Conservation (phyloP, 2,113 vertebrate genomes). For the Poecilia latipinna region DNA sequence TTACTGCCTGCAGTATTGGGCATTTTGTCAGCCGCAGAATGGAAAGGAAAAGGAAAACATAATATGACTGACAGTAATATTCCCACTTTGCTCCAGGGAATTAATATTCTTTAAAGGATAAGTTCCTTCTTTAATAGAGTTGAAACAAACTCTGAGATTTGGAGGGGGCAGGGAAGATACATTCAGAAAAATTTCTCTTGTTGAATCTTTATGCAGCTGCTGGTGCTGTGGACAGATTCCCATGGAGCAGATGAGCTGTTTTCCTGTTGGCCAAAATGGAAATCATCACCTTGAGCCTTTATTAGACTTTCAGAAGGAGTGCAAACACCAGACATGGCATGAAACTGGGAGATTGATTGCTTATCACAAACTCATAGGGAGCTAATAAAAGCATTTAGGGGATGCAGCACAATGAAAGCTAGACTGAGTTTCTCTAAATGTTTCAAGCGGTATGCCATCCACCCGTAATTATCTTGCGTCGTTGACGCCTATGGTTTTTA, state of each 20-base stretch:
- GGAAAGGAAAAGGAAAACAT: slow-evolving; percentile 46
- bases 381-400: background rate
- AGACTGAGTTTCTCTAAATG: too few relatives aligned
- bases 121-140: slow-evolving; percentile 11
- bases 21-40: slow-evolving; percentile 56
- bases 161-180: background rate
- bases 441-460: background rate
- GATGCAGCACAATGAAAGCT: background rate
- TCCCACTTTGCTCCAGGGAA: slow-evolving; percentile 49
- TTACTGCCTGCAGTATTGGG: slow-evolving; percentile 56
- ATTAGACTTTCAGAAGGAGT: slow-evolving; percentile 14
- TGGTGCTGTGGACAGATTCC: slow-evolving; percentile 24
- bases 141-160: slow-evolving; percentile 33
- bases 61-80: slow-evolving; percentile 56
- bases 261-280: slow-evolving; percentile 1
- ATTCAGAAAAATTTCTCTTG: slow-evolving; percentile 30
- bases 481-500: background rate
- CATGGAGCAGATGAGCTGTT: background rate
- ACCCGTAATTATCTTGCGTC: too few relatives aligned
- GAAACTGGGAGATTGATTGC: background rate
- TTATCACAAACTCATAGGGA: slow-evolving; percentile 1
- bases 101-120: slow-evolving; percentile 32
- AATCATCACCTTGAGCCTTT: slow-evolving; percentile 17
- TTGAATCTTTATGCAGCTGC: slow-evolving; percentile 29
- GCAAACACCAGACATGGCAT: slow-evolving; percentile 22